These are phyloP conservation scores for Garra rufa DNA, from an alignment of 2,113 vertebrate genomes.

Conservation along the genomic window DNA sequence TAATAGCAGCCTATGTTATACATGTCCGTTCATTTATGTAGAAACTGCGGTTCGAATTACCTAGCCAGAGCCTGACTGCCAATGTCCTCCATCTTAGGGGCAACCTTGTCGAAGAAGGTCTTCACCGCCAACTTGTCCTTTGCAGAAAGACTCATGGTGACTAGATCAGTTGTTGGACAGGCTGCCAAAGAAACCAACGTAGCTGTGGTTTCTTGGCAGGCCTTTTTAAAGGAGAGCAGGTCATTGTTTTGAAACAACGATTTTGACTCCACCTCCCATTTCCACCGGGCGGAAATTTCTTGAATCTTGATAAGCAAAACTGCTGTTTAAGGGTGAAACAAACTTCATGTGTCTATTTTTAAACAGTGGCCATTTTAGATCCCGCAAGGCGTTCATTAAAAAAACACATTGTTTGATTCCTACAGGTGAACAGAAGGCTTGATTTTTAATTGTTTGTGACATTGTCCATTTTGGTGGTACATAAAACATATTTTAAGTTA, in stretches of 20 bases:
- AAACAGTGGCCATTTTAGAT: too few species aligned
- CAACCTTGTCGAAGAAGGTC: conserved; percentile 66
- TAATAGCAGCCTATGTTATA: neutral
- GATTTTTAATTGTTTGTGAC: too few species aligned
- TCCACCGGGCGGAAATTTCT: neutral
- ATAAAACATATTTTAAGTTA: too few species aligned
- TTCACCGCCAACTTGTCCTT: conserved; percentile 66
- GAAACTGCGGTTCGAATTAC: conserved; percentile 52
- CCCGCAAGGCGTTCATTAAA: too few species aligned
- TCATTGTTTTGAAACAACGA: neutral
- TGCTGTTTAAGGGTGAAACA: neutral
- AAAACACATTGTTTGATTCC: too few species aligned
- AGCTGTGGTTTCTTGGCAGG: neutral
- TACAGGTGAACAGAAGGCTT: too few species aligned
- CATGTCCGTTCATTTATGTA: neutral
- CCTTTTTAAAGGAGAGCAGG: conserved; percentile 22
- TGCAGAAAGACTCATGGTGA: conserved; percentile 70
- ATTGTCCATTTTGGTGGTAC: too few species aligned
- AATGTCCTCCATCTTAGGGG: conserved; percentile 32
- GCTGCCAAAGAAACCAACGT: neutral
- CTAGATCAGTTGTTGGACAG: neutral
- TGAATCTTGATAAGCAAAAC: neutral
- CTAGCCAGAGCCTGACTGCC: conserved; percentile 74
- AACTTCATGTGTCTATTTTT: neutral
- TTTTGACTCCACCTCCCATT: conserved; percentile 20